phyloP scores from a whole-genome alignment of 2,797 vertebrate genomes.

The Lacerta bilineata region DNA sequence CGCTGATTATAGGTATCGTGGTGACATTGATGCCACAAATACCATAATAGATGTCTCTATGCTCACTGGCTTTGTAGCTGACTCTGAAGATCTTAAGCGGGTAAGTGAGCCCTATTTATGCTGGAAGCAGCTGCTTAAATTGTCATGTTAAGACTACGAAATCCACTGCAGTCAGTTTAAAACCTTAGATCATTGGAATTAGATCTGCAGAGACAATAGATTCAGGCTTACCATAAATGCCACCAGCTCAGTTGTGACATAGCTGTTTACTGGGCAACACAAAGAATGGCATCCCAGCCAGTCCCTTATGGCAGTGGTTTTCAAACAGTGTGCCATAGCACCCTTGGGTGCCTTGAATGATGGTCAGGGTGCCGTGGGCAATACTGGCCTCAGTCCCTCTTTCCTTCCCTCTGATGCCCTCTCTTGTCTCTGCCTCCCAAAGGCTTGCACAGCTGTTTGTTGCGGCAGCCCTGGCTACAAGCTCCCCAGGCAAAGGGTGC shows the following conservation, averaged over 20 bases:
- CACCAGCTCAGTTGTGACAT: not conserved
- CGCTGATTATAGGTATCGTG: constrained; percentile 70
- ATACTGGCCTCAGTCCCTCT: too few species aligned
- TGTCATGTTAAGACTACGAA: not conserved
- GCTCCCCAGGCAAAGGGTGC: too few species aligned
- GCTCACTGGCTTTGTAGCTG: constrained; percentile 84
- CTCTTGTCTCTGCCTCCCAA: too few species aligned
- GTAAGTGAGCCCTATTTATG: constrained; percentile 68
- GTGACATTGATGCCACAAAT: constrained; percentile 79
- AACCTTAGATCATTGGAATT: not conserved
- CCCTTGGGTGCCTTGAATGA: too few species aligned
- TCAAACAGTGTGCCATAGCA: too few species aligned
- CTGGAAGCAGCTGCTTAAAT: not conserved
- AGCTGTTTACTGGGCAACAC: not conserved
- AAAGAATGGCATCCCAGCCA: not conserved
- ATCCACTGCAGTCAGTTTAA: not conserved
- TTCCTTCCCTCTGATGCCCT: too few species aligned
- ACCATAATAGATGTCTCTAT: constrained; percentile 87
- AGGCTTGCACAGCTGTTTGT: too few species aligned
- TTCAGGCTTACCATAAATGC: not conserved
- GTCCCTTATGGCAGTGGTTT: too few species aligned
- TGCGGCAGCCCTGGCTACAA: too few species aligned
- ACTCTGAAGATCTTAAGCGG: constrained; percentile 78
- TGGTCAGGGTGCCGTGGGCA: too few species aligned
- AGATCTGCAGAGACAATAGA: not conserved